phyloP scores from a whole-genome alignment of 2,113 vertebrate genomes.

The Colaptes auratus region DNA sequence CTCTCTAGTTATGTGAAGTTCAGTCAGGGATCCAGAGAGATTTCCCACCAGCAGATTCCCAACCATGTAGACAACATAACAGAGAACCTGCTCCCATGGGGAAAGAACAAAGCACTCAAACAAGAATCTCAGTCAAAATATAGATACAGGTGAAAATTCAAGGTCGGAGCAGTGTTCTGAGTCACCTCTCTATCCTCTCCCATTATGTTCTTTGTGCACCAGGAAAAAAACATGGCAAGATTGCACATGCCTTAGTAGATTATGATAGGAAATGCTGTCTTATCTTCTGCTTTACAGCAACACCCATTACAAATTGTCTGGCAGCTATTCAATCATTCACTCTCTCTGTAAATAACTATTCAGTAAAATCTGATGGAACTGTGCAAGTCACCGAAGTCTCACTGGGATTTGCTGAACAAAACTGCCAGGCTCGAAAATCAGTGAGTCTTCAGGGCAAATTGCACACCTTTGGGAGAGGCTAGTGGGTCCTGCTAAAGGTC shows the following conservation, averaged over 20 bases:
- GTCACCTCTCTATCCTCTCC: background rate
- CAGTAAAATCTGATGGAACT: constrained; percentile 28
- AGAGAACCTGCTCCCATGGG: background rate
- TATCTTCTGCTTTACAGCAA: constrained; percentile 57
- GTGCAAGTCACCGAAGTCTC: background rate
- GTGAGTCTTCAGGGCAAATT: background rate
- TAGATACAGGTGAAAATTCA: constrained; percentile 5
- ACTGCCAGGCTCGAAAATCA: background rate
- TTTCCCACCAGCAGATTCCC: background rate
- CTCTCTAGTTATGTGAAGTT: background rate
- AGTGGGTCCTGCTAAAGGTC: background rate
- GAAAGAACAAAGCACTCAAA: background rate
- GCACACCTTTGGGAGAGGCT: rapidly evolving
- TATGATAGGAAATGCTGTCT: constrained; percentile 39
- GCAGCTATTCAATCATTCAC: constrained; percentile 44
- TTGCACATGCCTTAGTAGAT: constrained; percentile 29
- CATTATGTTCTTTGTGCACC: background rate
- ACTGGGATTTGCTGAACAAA: background rate
- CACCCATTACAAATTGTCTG: constrained; percentile 56
- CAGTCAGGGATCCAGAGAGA: background rate
- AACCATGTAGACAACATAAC: background rate
- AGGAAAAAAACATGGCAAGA: background rate
- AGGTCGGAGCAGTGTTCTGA: constrained; percentile 18
- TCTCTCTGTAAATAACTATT: constrained; percentile 42
- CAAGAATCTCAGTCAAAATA: background rate